These are phyloP conservation scores for Drosophila stalkeri DNA, from an alignment of 2,888 invertebrate species.

Conservation along the genomic window DNA sequence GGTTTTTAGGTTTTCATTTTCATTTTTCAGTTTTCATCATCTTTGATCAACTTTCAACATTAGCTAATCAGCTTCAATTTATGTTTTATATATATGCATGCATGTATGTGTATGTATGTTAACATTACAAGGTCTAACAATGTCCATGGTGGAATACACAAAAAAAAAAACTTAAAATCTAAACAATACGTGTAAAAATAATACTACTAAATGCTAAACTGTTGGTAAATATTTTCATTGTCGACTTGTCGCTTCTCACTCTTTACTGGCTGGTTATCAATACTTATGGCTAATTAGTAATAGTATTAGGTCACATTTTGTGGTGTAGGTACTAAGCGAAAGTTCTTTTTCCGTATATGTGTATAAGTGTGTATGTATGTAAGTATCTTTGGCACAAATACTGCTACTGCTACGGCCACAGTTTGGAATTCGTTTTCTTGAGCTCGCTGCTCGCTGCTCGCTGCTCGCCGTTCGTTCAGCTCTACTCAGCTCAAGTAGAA, in stretches of 20 bases:
- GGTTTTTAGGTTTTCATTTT: slow-evolving; percentile 13
- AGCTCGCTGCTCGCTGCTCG: background rate
- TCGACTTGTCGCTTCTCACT: slow-evolving; percentile 47
- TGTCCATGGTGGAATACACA: slow-evolving; percentile 44
- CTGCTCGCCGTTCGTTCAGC: background rate
- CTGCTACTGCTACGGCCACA: slow-evolving; percentile 49
- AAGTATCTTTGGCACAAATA: slow-evolving; percentile 79
- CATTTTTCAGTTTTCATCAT: slow-evolving; percentile 22
- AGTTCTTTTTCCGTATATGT: slow-evolving; percentile 12
- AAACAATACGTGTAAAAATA: slow-evolving; percentile 44
- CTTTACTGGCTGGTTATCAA: slow-evolving; percentile 43
- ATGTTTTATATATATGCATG: background rate
- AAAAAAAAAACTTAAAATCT: slow-evolving; percentile 53
- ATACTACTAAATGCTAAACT: slow-evolving; percentile 62
- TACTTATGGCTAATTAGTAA: slow-evolving; percentile 56
- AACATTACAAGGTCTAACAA: slow-evolving; percentile 69
- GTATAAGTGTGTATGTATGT: slow-evolving; percentile 21
- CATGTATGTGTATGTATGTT: slow-evolving; percentile 23
- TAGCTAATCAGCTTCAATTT: slow-evolving; percentile 29
- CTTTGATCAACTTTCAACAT: slow-evolving; percentile 3
- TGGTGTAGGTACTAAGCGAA: slow-evolving; percentile 36
- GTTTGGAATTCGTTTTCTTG: slow-evolving; percentile 6
- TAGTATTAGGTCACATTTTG: slow-evolving; percentile 71
- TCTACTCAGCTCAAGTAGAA: slow-evolving; percentile 78
- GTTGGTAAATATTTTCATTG: slow-evolving; percentile 24